Percentiles rank a stretch among this genome's conserved stretches.
Evolutionary conservation across 2,888 invertebrate species (phyloP).

Genomic region (Osmoderma eremita): DNA sequence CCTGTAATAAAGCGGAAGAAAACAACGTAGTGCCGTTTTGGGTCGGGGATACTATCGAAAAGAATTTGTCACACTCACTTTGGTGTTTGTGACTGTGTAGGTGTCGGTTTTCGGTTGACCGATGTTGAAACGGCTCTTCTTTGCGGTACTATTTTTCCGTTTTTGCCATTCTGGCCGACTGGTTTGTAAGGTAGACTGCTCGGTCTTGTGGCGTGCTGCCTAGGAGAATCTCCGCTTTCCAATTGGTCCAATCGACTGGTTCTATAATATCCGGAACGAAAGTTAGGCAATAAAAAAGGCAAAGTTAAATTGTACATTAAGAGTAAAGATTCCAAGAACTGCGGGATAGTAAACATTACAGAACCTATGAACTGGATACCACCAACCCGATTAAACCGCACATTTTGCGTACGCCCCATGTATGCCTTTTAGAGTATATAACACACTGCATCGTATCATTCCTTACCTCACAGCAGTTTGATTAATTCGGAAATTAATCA

Average conservation of each 20-base stretch:
- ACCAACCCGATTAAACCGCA: too few relatives aligned
- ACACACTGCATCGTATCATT: too few relatives aligned
- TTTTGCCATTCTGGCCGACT: slow-evolving; percentile 55
- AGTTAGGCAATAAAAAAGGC: neutral
- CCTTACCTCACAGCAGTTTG: too few relatives aligned
- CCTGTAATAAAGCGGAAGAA: slow-evolving; percentile 63
- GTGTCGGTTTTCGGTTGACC: slow-evolving; percentile 67
- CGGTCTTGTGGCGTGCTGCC: slow-evolving; percentile 68
- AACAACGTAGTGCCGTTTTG: slow-evolving; percentile 9
- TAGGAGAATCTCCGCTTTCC: slow-evolving; percentile 57
- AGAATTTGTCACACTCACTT: slow-evolving; percentile 61
- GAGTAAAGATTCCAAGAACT: too few relatives aligned
- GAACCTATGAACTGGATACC: too few relatives aligned
- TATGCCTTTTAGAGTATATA: too few relatives aligned
- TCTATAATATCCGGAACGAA: slow-evolving; percentile 51
- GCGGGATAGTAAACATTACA: too few relatives aligned
- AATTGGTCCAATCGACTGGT: slow-evolving; percentile 74
- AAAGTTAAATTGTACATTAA: too few relatives aligned
- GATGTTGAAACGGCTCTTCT: slow-evolving; percentile 78
- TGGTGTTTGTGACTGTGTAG: slow-evolving; percentile 57
- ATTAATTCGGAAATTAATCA: too few relatives aligned
- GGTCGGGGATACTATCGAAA: slow-evolving; percentile 8
- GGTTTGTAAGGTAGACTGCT: slow-evolving; percentile 77
- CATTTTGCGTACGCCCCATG: too few relatives aligned
- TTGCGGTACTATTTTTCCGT: slow-evolving; percentile 62